A percentile compares a stretch with the other conserved stretches of the same genome.
These are phyloP conservation scores for Augochlorella aurata DNA, from an alignment of 2,888 invertebrate genomes.

Conservation along the genomic window DNA sequence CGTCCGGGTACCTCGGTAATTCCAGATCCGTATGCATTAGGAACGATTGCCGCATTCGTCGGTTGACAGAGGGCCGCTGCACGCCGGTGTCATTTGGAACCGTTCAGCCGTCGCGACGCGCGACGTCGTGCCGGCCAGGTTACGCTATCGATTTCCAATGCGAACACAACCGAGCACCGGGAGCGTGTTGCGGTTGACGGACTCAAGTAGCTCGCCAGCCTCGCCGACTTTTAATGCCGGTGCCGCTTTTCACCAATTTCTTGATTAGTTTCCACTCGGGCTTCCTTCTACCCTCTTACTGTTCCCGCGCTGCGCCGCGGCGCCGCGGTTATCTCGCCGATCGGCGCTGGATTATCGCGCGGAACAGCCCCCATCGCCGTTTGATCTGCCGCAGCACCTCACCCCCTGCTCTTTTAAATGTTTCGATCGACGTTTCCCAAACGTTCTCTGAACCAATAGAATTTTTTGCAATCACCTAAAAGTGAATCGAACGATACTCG, in stretches of 20 bases:
- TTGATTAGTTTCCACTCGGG: slow-evolving; percentile 27
- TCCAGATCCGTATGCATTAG: slow-evolving; percentile 58
- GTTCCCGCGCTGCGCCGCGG: background rate
- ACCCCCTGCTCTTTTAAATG: slow-evolving; percentile 1
- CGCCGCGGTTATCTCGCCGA: background rate
- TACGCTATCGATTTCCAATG: slow-evolving; percentile 75
- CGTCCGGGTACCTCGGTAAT: background rate
- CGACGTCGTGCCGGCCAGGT: slow-evolving; percentile 60
- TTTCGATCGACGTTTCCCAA: background rate
- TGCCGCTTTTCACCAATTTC: slow-evolving; percentile 29
- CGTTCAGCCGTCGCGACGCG: slow-evolving; percentile 54
- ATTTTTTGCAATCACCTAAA: slow-evolving; percentile 6
- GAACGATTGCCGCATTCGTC: slow-evolving; percentile 67
- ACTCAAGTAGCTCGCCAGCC: slow-evolving; percentile 58
- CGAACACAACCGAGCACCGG: slow-evolving; percentile 56
- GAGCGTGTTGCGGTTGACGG: slow-evolving; percentile 59
- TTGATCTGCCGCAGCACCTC: background rate
- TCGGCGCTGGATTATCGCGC: slow-evolving; percentile 4
- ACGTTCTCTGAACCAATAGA: background rate
- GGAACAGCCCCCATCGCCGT: background rate
- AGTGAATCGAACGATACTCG: background rate
- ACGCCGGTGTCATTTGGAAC: slow-evolving; percentile 58
- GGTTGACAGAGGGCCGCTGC: slow-evolving; percentile 58
- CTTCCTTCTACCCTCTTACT: background rate
- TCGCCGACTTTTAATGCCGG: slow-evolving; percentile 54